Evolutionary conservation across 2,113 vertebrate genomes (phyloP).

Genomic region (Jacana jacana): DNA sequence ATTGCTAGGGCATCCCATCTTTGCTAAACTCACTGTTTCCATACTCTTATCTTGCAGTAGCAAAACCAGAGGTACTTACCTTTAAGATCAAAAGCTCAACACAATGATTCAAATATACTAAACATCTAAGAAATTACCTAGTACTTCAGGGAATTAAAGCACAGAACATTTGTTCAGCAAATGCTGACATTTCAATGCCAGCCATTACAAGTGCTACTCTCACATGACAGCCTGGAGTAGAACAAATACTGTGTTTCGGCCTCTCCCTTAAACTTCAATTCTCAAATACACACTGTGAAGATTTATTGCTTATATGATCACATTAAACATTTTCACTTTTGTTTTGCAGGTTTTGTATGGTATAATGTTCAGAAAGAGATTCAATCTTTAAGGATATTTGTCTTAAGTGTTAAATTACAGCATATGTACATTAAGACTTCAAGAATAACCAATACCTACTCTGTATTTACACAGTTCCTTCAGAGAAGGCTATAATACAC

Average conservation of each 20-base stretch:
- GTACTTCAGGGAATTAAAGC: background rate
- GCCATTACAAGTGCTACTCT: background rate
- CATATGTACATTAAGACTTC: background rate
- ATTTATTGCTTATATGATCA: background rate
- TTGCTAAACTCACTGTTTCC: rapidly evolving
- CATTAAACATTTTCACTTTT: background rate
- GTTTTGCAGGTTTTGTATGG: background rate
- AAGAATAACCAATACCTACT: background rate
- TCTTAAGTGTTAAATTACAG: background rate
- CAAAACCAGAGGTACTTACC: background rate
- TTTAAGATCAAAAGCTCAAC: background rate
- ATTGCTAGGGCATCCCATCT: background rate
- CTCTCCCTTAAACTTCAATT: background rate
- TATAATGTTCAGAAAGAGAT: background rate
- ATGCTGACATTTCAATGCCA: background rate
- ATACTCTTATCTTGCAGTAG: too few species aligned
- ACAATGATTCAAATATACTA: background rate
- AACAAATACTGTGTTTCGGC: background rate
- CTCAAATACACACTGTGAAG: background rate
- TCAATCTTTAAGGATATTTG: background rate
- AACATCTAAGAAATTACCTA: background rate
- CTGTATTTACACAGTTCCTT: background rate
- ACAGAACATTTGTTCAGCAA: background rate
- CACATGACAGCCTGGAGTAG: background rate
- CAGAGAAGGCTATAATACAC: background rate